Evolutionary conservation across 2,888 invertebrate genomes (phyloP), one percentile per base, ranked within the genome.

Genomic region (Hydraecia micacea): DNA sequence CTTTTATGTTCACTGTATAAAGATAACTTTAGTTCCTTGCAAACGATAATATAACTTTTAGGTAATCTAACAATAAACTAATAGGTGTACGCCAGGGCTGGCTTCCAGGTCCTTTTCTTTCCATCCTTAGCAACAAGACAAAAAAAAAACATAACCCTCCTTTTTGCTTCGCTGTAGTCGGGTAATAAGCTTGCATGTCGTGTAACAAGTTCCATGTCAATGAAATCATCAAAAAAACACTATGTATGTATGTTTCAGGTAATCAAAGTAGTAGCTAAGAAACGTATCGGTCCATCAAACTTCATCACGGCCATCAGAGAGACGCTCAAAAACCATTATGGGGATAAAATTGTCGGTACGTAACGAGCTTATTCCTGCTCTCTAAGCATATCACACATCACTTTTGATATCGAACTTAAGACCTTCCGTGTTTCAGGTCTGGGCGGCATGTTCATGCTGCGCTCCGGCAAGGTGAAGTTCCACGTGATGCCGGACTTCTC

Each of bases 401-500:
- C 63, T 32, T 49, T 69, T 25, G 36, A 6, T 18, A 13, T 36
- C 9, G 36, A 9, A 69, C 25, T 36, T 28, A 52, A n/a, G 52
- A 69, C 18, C 39, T 70, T 28, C 28, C 7, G n/a, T 36, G 8
- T 73, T 18, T 5, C 91, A 98, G 99, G 98, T 76, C 93, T 99
- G 78, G 99, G 99, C 79, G 99, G 99, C 76, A 97, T 98, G 65
- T 99, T 99, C 95, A 91, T 99, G 73, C 95, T 99, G 73, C 98
- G 98, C 89, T 97, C 97, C 86, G 99, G 99, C 2, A 97, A 97
- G 92, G 99, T 98, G 1, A 98, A 98, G 93, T 98, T 99, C 93
- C 99, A 99, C 96, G 98, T 99, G 85, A 99, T 99, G 99, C 98
- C 99, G 60, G 99, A 99, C 93, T 99, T 99, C 96, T 98, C 99